phyloP scores from a whole-genome alignment of 2,888 invertebrate genomes.

The Chrysomela aeneicollis region DNA sequence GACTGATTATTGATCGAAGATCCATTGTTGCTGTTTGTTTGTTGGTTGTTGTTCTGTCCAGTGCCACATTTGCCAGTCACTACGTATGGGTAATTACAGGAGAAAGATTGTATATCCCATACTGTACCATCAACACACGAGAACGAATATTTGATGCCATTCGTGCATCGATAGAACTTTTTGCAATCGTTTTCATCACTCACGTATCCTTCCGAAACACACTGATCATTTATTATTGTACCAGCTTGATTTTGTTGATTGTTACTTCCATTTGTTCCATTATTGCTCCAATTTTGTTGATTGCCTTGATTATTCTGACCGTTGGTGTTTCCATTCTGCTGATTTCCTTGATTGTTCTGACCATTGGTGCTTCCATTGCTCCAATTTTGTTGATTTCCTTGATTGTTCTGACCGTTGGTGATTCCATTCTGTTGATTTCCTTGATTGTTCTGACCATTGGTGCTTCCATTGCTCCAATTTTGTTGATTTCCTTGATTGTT shows the following conservation, averaged over 20 bases:
- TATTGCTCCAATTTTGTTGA: no score
- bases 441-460: constrained; percentile 30
- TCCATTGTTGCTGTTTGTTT: constrained; percentile 32
- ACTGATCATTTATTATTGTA: constrained; percentile 51
- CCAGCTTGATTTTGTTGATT: constrained; percentile 15
- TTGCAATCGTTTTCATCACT: constrained; percentile 73
- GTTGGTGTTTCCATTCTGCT: constrained; percentile 6
- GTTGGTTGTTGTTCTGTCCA: constrained; percentile 17
- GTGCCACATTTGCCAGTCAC: constrained; percentile 54
- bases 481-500: constrained; percentile 32
- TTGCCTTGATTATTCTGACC: constrained; percentile 1
- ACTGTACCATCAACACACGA: constrained; percentile 80
- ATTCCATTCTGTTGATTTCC: constrained; percentile 27
- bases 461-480: background rate
- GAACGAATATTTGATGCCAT: constrained; percentile 74
- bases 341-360: constrained; percentile 11
- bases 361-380: constrained; percentile 6
- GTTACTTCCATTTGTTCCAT: background rate
- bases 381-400: constrained; percentile 14
- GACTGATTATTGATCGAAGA: constrained; percentile 17
- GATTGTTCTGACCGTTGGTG: constrained; percentile 6
- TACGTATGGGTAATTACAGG: constrained; percentile 77
- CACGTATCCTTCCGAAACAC: constrained; percentile 74
- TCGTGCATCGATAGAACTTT: constrained; percentile 81
- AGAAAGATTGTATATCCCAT: constrained; percentile 74